Base-by-base conservation (phyloP, 2,888 invertebrate species). In the Sphaerophoria taeniata region DNA sequence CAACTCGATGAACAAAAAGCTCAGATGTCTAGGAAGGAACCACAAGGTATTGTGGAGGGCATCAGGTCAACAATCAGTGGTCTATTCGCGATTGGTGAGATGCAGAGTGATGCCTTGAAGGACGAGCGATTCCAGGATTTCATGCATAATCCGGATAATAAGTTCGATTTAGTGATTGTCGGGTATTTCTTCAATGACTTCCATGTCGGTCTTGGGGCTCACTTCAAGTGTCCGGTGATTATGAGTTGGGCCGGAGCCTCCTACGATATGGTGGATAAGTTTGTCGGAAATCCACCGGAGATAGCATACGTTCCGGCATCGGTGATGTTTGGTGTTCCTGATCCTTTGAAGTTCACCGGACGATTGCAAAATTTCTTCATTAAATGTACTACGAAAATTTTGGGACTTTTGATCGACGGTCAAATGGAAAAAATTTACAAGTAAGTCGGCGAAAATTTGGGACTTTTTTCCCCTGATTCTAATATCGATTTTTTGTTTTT, bases 271-370 rank as follows among this genome's bases (percentile, higher is more conserved):
- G 34, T 55, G n/a, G 58, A 81, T 4, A 34, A 53, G 4, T 47
- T 49, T 65, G 16, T 83, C 56, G 72, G 75, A 0, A 83, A 78
- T 61, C 83, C 83, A 0, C 5, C 58, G 1, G 69, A 83, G 47
- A 6, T 83, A 9, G 9, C 83, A 0, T 83, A 83, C 49, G 73
- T 65, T 0, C 58, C 83, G 3, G 31, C 34, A 1, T 74, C 73
- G 2, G 53, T 63, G 0, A 6, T 78, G 14, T 45, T 53, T 6
- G 72, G 43, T 5, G 0, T 36, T 9, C 43, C 49, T 3, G 4
- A 63, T 47, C 63, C 87, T 3, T 88, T 90, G 89, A 87, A 74
- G 34, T 90, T 91, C 36, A 71, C 76, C 0, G 79, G 88, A 14
- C 88, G 91, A 3, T 3, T 89, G 0, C 11, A 65, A 3, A 91